phyloP scores from a whole-genome alignment of 2,113 vertebrate genomes.

The Herpailurus yagouaroundi region DNA sequence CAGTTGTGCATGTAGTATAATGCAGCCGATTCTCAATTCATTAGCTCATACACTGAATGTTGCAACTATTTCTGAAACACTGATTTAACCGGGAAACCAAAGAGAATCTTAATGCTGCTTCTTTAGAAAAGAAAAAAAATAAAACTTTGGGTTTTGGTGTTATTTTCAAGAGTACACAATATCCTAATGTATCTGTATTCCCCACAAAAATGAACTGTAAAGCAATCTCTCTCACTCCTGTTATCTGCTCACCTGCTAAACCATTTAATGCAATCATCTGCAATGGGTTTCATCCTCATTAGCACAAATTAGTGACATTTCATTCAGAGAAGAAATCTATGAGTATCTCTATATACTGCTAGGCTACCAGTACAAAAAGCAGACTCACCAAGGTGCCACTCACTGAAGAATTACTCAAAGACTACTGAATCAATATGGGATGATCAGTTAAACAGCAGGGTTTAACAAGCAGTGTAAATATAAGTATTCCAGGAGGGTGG shows the following conservation, averaged over 20 bases:
- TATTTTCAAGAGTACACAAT: background rate
- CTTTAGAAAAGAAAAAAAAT: constrained; percentile 39
- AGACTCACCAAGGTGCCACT: background rate
- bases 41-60: background rate
- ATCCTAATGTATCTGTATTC: background rate
- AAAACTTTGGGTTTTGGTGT: background rate
- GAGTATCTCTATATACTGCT: background rate
- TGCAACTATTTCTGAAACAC: background rate
- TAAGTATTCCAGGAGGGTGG: background rate
- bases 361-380: background rate
- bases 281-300: constrained; percentile 46
- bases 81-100: constrained; percentile 4
- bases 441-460: background rate
- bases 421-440: background rate
- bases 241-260: constrained; percentile 54
- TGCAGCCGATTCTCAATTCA: background rate
- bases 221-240: background rate
- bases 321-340: constrained; percentile 23
- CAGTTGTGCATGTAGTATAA: background rate
- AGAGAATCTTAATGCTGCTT: constrained; percentile 26
- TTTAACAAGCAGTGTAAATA: background rate
- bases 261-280: constrained; percentile 38
- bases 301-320: constrained; percentile 52
- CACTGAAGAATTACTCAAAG: constrained; percentile 45
- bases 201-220: background rate